Conservation (phyloP, 2,113 vertebrate species). For the Chitala chitala region DNA sequence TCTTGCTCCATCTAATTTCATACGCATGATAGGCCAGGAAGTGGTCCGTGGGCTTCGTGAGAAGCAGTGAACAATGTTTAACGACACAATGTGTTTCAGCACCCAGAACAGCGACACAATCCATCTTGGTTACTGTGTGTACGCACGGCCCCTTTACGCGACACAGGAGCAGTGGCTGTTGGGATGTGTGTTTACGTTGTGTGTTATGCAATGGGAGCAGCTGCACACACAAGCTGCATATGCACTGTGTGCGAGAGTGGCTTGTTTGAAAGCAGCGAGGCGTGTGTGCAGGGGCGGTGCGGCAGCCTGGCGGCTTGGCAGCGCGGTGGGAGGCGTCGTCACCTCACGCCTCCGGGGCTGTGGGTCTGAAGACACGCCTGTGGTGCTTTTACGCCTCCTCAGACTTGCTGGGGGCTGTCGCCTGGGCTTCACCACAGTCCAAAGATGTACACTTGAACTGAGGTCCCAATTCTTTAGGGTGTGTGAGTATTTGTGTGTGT, state of each 20-base stretch:
- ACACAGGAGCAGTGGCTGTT: background rate
- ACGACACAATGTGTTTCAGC: slow-evolving; percentile 11
- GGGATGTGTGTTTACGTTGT: background rate
- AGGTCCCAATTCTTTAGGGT: background rate
- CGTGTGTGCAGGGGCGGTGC: background rate
- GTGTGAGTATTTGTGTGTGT: background rate
- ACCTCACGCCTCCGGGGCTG: background rate
- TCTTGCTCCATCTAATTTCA: background rate
- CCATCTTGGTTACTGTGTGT: background rate
- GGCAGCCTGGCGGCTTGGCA: background rate
- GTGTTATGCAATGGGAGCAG: background rate
- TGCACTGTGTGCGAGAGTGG: background rate
- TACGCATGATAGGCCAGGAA: background rate
- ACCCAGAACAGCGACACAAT: slow-evolving; percentile 18
- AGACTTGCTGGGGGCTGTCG: no score
- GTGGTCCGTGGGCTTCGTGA: background rate
- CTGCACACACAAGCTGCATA: background rate
- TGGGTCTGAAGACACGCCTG: background rate
- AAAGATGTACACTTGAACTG: background rate
- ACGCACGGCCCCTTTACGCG: background rate
- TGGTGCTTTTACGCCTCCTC: no score
- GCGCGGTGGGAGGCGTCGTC: background rate
- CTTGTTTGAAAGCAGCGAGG: background rate
- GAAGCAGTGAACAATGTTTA: background rate
- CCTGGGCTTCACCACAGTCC: background rate